A percentile compares a stretch with the other conserved stretches of the same genome.
Evolutionary conservation across 2,113 vertebrate genomes (phyloP).

Genomic region (Vombatus ursinus): DNA sequence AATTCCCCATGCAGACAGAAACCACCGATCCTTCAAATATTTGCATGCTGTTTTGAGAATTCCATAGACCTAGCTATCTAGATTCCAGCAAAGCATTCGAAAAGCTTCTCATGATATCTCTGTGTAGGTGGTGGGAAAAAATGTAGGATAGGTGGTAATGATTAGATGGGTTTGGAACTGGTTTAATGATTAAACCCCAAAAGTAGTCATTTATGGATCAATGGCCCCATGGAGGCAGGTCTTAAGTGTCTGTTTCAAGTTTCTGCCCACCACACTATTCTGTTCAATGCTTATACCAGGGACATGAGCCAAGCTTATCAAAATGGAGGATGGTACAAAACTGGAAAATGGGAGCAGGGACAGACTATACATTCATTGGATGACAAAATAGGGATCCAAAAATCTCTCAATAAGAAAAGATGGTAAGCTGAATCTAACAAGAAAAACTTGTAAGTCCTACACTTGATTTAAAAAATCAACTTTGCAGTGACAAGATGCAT

Average conservation of each 20-base stretch:
- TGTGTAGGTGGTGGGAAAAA: neutral
- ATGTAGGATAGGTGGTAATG: neutral
- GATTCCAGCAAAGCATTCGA: neutral
- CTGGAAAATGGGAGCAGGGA: neutral
- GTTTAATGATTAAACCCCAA: neutral
- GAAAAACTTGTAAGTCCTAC: neutral
- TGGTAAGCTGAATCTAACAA: neutral
- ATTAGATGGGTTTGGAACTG: neutral
- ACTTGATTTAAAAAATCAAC: neutral
- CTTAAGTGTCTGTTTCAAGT: neutral
- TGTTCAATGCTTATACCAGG: neutral
- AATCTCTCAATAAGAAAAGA: neutral
- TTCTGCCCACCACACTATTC: neutral
- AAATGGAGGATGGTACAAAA: neutral
- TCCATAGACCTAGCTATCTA: neutral
- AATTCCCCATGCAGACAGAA: neutral
- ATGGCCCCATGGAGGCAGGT: neutral
- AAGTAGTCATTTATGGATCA: neutral
- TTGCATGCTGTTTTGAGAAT: neutral
- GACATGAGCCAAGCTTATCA: neutral
- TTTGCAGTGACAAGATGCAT: neutral
- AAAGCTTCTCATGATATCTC: neutral
- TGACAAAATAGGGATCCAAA: neutral
- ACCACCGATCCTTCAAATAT: neutral
- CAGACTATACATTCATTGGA: neutral